Percentiles rank a stretch among this genome's conserved stretches.
phyloP scores from a whole-genome alignment of 2,888 invertebrate genomes.

The Acleris holmiana region DNA sequence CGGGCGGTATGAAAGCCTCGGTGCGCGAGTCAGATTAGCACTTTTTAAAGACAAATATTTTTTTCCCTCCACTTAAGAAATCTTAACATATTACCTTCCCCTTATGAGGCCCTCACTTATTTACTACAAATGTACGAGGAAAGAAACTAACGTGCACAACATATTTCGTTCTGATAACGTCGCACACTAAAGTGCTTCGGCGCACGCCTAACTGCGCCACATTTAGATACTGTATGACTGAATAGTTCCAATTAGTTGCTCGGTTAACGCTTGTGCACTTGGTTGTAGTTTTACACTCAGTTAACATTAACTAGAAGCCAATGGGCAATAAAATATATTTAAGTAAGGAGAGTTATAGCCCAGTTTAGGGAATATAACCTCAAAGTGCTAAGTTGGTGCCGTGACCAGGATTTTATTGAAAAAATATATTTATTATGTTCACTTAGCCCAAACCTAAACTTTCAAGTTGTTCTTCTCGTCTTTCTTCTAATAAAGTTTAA shows the following conservation, averaged over 20 bases:
- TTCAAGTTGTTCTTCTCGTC: too few species aligned
- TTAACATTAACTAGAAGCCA: background rate
- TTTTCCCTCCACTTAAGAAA: background rate
- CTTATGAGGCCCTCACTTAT: background rate
- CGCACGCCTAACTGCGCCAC: slow-evolving; percentile 17
- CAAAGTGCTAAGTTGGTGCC: too few species aligned
- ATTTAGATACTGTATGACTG: slow-evolving; percentile 36
- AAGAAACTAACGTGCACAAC: slow-evolving; percentile 13
- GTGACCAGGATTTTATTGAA: too few species aligned
- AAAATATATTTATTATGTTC: too few species aligned
- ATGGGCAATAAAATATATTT: too few species aligned
- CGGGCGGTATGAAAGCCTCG: too few species aligned
- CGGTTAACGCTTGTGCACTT: background rate
- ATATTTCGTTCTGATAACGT: slow-evolving; percentile 20
- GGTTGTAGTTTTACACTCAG: background rate
- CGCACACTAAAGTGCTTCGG: slow-evolving; percentile 9
- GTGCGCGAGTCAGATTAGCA: too few species aligned
- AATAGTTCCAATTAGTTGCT: slow-evolving; percentile 31
- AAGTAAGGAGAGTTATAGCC: too few species aligned
- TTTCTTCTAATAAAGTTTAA: too few species aligned
- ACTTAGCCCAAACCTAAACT: too few species aligned
- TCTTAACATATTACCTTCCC: background rate
- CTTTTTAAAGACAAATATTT: too few species aligned
- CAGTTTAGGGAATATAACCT: background rate
- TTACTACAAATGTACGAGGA: background rate